Percentiles rank a stretch among this genome's conserved stretches.
Evolutionary conservation across 2,888 invertebrate species (phyloP).

Genomic region (Glyphotaelius pellucidus): DNA sequence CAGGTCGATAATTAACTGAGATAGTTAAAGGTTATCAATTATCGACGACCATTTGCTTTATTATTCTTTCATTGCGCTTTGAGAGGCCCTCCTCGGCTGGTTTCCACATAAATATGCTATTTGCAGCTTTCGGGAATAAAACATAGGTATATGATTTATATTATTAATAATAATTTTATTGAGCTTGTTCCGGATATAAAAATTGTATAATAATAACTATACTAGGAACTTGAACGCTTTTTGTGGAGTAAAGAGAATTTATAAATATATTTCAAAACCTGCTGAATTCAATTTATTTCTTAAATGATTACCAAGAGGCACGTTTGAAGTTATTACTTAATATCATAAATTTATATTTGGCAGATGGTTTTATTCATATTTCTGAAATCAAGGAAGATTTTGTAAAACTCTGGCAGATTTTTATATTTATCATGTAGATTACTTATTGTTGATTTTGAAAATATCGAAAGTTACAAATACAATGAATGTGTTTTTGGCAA

Average conservation of each 20-base stretch:
- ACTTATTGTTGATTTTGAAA: too few species aligned
- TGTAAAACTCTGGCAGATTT: too few species aligned
- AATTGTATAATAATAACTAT: neutral
- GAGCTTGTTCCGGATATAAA: neutral
- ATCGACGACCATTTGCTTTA: slow-evolving; percentile 5
- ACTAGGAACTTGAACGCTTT: neutral
- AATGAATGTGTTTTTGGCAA: too few species aligned
- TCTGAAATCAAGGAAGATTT: too few species aligned
- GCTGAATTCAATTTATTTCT: neutral
- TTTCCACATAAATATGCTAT: neutral
- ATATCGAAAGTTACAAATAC: too few species aligned
- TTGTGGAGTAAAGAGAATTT: neutral
- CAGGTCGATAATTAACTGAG: slow-evolving; percentile 31
- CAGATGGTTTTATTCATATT: too few species aligned
- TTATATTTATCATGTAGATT: too few species aligned
- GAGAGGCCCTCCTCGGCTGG: neutral
- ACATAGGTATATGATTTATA: neutral
- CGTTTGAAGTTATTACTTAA: too few species aligned
- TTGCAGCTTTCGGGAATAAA: neutral
- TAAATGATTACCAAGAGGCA: neutral
- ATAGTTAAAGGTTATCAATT: slow-evolving; percentile 25
- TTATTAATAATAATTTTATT: neutral
- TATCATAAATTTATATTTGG: too few species aligned
- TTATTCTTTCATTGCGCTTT: neutral
- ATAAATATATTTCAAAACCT: neutral